phyloP scores from a whole-genome alignment of 2,113 vertebrate genomes.

The Chlorodrepanis virens region DNA sequence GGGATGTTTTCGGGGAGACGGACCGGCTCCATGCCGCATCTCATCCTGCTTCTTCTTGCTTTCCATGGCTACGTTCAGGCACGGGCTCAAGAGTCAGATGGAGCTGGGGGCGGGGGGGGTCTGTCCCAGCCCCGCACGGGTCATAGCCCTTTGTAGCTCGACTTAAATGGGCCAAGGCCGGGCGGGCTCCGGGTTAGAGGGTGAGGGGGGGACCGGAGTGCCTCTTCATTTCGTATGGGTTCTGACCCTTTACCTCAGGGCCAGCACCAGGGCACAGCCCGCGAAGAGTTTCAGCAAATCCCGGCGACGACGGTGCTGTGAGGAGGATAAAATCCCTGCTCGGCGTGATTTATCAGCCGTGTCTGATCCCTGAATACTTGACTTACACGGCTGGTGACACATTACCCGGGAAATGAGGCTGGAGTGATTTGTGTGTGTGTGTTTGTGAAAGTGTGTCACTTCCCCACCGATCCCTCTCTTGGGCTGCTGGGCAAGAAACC shows the following conservation, averaged over 20 bases:
- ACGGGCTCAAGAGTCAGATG: not conserved
- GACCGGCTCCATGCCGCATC: not conserved
- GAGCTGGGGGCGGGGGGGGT: fast-evolving
- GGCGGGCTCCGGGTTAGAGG: fast-evolving
- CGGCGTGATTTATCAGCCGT: not conserved
- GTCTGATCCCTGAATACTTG: constrained; percentile 22
- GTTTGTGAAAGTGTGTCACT: not conserved
- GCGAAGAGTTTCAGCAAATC: not conserved
- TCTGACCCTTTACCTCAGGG: not conserved
- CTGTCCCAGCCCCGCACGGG: not conserved
- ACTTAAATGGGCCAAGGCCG: not conserved
- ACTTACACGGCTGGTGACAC: not conserved
- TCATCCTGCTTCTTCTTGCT: not conserved
- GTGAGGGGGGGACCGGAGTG: fast-evolving
- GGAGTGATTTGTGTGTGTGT: not conserved
- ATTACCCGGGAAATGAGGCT: not conserved
- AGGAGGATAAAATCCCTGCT: not conserved
- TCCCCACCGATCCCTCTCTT: not conserved
- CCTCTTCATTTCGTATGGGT: not conserved
- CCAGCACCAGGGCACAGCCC: not conserved
- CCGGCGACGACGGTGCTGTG: not conserved
- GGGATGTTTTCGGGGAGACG: not conserved
- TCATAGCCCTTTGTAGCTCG: not conserved
- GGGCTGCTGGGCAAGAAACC: not conserved
- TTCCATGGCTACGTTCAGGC: not conserved